Evolutionary conservation across 2,113 vertebrate genomes (phyloP).

Genomic region (Anolis carolinensis): DNA sequence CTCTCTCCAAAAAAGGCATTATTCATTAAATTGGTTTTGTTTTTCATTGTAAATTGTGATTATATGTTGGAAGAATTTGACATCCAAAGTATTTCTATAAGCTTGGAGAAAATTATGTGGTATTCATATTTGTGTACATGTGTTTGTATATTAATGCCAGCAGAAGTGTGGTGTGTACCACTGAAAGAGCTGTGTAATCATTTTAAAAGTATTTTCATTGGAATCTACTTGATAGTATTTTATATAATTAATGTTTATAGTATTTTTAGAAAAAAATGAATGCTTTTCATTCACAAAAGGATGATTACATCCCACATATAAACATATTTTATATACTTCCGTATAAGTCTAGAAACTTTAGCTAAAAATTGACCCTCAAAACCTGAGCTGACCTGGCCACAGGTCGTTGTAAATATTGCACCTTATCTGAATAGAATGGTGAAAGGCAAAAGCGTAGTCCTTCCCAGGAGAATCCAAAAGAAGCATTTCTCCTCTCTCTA

Average conservation of each 20-base stretch:
- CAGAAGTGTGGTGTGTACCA: not conserved
- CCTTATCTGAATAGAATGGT: too few species aligned
- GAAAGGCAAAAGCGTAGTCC: too few species aligned
- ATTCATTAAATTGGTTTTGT: constrained; percentile 60
- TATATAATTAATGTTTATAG: not conserved
- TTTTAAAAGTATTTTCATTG: not conserved
- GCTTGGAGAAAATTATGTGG: not conserved
- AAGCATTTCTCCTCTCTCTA: too few species aligned
- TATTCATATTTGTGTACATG: not conserved
- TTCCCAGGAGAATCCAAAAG: too few species aligned
- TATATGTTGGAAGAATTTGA: constrained; percentile 46
- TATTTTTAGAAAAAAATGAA: not conserved
- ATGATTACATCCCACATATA: not conserved
- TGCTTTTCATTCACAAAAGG: not conserved
- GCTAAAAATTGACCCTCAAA: too few species aligned
- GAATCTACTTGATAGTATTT: not conserved
- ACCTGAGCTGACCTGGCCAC: too few species aligned
- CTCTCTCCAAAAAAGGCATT: constrained; percentile 38
- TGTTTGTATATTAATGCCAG: not conserved
- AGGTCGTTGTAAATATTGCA: too few species aligned
- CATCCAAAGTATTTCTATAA: constrained; percentile 44
- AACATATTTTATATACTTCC: too few species aligned
- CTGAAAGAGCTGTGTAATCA: not conserved
- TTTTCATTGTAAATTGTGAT: constrained; percentile 50
- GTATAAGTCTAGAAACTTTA: too few species aligned